Evolutionary conservation across 2,113 vertebrate genomes (phyloP).

Genomic region (Corythaixoides concolor): DNA sequence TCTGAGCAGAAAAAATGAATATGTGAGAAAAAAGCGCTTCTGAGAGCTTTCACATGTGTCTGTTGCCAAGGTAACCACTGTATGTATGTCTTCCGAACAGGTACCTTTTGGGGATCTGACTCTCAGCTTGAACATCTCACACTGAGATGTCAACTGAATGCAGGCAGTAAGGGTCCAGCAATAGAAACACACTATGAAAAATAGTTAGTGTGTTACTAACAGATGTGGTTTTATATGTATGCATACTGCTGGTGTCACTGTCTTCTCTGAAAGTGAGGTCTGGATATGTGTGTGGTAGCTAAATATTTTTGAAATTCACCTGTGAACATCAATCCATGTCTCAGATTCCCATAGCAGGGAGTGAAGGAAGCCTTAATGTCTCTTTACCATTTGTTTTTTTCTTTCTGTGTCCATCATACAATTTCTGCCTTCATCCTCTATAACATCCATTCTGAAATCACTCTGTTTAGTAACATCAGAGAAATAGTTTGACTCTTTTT

Average conservation of each 20-base stretch:
- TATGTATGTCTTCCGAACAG: neutral
- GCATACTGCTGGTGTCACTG: neutral
- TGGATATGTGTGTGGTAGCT: neutral
- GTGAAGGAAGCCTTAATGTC: neutral
- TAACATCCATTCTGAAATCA: neutral
- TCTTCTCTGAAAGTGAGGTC: neutral
- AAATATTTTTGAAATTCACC: neutral
- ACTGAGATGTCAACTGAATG: neutral
- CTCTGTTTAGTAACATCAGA: neutral
- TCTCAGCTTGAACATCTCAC: neutral
- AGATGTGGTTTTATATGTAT: neutral
- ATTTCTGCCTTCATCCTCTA: neutral
- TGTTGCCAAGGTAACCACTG: constrained; percentile 23
- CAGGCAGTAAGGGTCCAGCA: neutral
- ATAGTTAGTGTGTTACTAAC: neutral
- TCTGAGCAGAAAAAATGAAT: neutral
- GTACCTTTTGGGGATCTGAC: neutral
- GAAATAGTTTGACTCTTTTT: neutral
- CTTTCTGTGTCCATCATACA: neutral
- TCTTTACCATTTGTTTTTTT: neutral
- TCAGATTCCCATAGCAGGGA: neutral
- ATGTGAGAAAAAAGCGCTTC: neutral
- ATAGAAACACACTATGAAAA: neutral
- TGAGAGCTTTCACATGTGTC: neutral
- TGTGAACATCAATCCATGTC: neutral